Conservation (phyloP, 2,888 invertebrate species). For the Rhabditoides inermis region DNA sequence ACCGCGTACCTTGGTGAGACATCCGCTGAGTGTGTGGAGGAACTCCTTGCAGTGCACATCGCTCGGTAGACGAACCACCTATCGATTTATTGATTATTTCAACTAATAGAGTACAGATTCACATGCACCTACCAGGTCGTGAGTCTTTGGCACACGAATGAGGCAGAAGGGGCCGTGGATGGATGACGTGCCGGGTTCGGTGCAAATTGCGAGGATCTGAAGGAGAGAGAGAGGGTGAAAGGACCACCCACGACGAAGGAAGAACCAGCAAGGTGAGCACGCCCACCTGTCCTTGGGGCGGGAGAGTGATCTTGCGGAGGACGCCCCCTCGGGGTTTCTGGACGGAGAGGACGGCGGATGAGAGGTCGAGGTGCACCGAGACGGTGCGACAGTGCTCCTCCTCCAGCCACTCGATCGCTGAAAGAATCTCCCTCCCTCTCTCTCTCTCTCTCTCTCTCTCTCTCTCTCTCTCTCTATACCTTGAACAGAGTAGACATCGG, state of each 20-base stretch:
- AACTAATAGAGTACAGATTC: background rate
- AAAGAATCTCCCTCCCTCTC: conserved; percentile 67
- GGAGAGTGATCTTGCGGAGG: conserved; percentile 64
- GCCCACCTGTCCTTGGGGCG: conserved; percentile 68
- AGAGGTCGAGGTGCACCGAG: conserved; percentile 18
- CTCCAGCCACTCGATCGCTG: conserved; percentile 49
- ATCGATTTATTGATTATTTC: background rate
- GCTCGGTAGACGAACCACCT: conserved; percentile 71
- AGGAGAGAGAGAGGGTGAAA: background rate
- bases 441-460: conserved; percentile 61
- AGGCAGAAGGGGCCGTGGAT: conserved; percentile 66
- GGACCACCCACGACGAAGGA: background rate
- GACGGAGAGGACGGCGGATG: conserved; percentile 16
- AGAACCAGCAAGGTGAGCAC: conserved; percentile 69
- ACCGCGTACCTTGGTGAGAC: conserved; percentile 8
- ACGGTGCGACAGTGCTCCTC: conserved; percentile 39
- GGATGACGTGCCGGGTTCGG: conserved; percentile 62
- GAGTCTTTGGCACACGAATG: conserved; percentile 72
- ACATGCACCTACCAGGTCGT: conserved; percentile 65
- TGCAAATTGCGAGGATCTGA: conserved; percentile 10
- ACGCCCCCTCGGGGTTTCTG: conserved; percentile 69
- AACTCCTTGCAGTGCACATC: conserved; percentile 27
- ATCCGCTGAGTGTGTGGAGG: conserved; percentile 15
- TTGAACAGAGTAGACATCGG: conserved; percentile 13
- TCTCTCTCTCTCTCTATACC: conserved; percentile 1